These are phyloP conservation scores for Notarius lentiginosus DNA, from an alignment of 2,113 vertebrate genomes.

Conservation along the genomic window DNA sequence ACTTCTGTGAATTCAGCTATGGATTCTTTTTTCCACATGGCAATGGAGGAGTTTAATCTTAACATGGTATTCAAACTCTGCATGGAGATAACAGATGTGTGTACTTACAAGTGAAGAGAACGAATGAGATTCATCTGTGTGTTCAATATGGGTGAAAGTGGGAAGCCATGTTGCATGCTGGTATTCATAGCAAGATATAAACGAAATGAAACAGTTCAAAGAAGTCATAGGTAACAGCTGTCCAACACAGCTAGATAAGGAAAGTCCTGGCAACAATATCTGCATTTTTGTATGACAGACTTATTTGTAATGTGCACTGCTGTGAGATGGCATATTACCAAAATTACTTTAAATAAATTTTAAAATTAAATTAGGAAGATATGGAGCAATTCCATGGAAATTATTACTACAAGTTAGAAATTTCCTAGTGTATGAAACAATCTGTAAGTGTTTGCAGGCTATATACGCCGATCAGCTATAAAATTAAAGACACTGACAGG, in stretches of 20 bases:
- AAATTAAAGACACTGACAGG: too few species aligned
- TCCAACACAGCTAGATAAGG: neutral
- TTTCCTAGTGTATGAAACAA: neutral
- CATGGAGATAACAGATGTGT: neutral
- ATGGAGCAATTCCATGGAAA: neutral
- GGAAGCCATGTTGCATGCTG: constrained; percentile 17
- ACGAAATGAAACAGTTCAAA: neutral
- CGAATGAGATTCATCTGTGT: neutral
- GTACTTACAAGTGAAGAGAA: neutral
- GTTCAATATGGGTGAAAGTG: constrained; percentile 13
- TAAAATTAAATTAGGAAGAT: neutral
- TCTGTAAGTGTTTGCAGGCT: too few species aligned
- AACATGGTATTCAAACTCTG: neutral
- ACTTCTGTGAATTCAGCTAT: neutral
- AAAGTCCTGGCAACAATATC: neutral
- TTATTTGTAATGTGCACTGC: neutral
- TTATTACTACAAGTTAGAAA: neutral
- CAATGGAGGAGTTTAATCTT: neutral
- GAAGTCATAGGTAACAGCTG: neutral
- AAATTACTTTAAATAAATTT: neutral
- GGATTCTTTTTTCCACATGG: neutral
- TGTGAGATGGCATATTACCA: neutral
- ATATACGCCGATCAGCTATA: too few species aligned
- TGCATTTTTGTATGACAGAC: neutral
- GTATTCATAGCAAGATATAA: neutral